Evolutionary conservation across 1,140 invertebrate genomes (phyloP).

Genomic region (Diploscapter pachys): DNA sequence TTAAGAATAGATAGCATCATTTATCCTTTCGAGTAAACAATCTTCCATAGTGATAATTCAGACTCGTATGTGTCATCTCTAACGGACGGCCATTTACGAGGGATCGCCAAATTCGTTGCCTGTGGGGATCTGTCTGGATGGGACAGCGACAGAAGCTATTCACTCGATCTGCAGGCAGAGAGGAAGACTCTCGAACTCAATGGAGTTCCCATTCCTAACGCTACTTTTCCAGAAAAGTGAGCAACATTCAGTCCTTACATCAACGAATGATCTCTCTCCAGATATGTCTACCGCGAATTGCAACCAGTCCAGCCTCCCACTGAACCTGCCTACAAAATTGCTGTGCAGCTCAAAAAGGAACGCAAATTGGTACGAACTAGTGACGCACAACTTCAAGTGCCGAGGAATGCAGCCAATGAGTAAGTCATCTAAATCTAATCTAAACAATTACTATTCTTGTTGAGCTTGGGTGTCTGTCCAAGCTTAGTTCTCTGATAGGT

Average conservation of each 20-base stretch:
- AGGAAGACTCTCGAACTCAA: conserved; percentile 2
- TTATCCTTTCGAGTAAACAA: no score
- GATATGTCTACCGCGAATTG: no score
- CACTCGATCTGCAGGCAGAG: conserved; percentile 63
- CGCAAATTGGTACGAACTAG: conserved; percentile 6
- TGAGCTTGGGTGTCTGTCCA: no score
- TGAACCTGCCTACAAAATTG: conserved; percentile 67
- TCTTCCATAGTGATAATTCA: no score
- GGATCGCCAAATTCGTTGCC: conserved; percentile 84
- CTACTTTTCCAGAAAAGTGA: conserved; percentile 2
- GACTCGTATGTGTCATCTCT: conserved; percentile 41
- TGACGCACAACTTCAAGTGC: no score
- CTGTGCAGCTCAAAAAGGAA: conserved; percentile 59
- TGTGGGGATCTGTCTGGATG: conserved; percentile 81
- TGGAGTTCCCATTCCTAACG: conserved; percentile 7
- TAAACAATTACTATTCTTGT: no score
- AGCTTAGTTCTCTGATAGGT: no score
- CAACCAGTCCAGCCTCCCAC: conserved; percentile 64
- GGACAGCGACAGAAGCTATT: conserved; percentile 83
- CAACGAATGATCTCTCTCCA: not conserved
- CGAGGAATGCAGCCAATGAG: no score
- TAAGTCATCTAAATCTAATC: no score
- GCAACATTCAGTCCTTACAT: not conserved
- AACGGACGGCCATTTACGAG: conserved; percentile 65
- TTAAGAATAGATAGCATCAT: no score